These are phyloP conservation scores for Druon quercuslanigerum DNA, from an alignment of 1,140 invertebrate species.

Conservation along the genomic window DNA sequence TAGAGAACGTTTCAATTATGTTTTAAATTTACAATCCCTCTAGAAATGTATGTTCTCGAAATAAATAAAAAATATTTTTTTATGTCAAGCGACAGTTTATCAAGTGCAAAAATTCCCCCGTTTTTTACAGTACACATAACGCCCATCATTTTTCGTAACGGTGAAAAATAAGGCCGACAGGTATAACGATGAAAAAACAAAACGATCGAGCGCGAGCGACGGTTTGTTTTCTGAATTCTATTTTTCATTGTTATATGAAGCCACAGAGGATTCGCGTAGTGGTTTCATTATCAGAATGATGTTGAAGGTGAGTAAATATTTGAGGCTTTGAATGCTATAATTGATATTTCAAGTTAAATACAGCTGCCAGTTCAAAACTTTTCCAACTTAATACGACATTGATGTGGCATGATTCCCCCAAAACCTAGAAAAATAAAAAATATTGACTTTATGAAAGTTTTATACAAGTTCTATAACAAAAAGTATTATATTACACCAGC, in stretches of 20 bases:
- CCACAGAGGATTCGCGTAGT: neutral
- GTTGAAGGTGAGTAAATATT: constrained; percentile 8
- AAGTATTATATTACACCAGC: neutral
- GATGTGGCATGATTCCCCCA: neutral
- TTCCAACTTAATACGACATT: neutral
- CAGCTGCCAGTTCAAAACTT: constrained; percentile 19
- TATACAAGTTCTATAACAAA: neutral
- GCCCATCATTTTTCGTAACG: constrained; percentile 23
- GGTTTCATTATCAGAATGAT: constrained; percentile 8
- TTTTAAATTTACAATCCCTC: too few species aligned
- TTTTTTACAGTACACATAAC: constrained; percentile 1
- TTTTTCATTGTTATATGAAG: constrained; percentile 1
- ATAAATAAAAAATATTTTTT: neutral
- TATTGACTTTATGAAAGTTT: neutral
- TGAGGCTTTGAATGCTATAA: constrained; percentile 2
- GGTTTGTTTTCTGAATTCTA: constrained; percentile 7
- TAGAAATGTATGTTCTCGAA: neutral
- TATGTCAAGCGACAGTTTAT: neutral
- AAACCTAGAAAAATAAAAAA: constrained; percentile 7
- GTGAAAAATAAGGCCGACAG: constrained; percentile 6
- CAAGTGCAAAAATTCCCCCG: neutral
- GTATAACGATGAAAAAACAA: constrained; percentile 19
- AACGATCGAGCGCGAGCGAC: neutral
- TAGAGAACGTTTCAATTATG: too few species aligned
- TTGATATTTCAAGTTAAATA: constrained; percentile 25